phyloP scores from a whole-genome alignment of 1,140 invertebrate genomes.

The Penaeus indicus region DNA sequence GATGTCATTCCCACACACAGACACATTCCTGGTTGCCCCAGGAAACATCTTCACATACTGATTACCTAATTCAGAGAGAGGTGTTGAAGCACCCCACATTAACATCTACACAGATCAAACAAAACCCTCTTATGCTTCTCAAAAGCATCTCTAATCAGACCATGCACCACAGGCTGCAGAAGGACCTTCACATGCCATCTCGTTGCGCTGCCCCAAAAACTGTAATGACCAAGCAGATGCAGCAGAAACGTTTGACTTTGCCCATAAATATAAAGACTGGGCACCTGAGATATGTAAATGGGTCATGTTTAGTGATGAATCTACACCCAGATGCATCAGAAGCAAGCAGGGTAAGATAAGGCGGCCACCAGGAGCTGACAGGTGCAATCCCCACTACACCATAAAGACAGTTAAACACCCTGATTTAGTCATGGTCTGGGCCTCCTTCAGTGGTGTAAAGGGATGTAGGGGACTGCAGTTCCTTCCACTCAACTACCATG shows the following conservation, averaged over 20 bases:
- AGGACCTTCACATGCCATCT: too few relatives aligned
- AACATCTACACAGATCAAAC: too few relatives aligned
- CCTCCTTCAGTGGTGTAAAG: neutral
- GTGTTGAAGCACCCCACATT: too few relatives aligned
- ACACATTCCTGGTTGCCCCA: too few relatives aligned
- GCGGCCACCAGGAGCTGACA: neutral
- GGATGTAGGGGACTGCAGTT: neutral
- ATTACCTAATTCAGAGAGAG: too few relatives aligned
- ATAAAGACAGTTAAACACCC: constrained; percentile 31
- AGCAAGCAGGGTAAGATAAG: neutral
- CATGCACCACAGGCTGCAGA: too few relatives aligned
- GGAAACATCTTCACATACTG: too few relatives aligned
- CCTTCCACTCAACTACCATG: neutral
- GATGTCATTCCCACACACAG: too few relatives aligned
- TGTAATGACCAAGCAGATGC: too few relatives aligned
- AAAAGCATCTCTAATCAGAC: too few relatives aligned
- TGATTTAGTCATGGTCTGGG: constrained; percentile 21
- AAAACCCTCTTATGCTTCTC: too few relatives aligned
- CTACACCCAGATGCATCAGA: neutral
- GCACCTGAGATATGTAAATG: constrained; percentile 1
- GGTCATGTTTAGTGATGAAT: neutral
- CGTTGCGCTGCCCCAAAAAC: too few relatives aligned
- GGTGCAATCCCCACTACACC: constrained; percentile 1
- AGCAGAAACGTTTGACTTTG: neutral
- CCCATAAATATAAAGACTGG: constrained; percentile 32